Percentiles rank a stretch among this genome's conserved stretches.
Evolutionary conservation across 2,797 vertebrate genomes (phyloP).

Genomic region (Chloroceryle amazona): DNA sequence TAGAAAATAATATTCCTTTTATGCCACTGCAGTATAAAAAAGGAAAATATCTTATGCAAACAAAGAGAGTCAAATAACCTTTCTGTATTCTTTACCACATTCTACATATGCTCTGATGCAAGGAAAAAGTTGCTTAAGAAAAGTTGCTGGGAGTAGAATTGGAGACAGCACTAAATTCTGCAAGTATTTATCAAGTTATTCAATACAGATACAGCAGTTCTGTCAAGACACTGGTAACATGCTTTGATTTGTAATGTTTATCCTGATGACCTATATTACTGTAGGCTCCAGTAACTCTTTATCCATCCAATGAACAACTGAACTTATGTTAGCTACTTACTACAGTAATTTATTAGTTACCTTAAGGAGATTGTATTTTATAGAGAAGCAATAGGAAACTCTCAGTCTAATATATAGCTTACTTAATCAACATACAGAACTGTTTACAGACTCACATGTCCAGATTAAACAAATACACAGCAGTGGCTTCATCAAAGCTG

Average conservation of each 20-base stretch:
- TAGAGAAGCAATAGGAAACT: not conserved
- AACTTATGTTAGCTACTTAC: not conserved
- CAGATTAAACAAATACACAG: not conserved
- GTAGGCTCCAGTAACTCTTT: not conserved
- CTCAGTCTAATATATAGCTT: not conserved
- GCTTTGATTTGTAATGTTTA: not conserved
- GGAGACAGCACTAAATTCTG: not conserved
- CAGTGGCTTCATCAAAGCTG: not conserved
- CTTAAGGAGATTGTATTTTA: not conserved
- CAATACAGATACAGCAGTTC: not conserved
- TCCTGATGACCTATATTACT: not conserved
- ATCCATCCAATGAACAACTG: not conserved
- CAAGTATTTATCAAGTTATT: not conserved
- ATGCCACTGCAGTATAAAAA: not conserved
- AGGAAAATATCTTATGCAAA: slow-evolving; percentile 20
- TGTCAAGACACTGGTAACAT: not conserved
- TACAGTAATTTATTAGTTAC: not conserved
- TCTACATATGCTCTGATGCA: not conserved
- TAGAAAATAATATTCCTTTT: slow-evolving; percentile 21
- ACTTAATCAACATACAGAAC: not conserved
- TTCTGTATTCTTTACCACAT: not conserved
- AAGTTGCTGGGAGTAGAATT: not conserved
- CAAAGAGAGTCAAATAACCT: not conserved
- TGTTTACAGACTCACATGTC: not conserved
- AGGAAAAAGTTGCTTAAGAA: not conserved